Evolutionary conservation across 2,888 invertebrate species (phyloP), one percentile per base, ranked within the genome.

Genomic region (Hanleya hanleyi): DNA sequence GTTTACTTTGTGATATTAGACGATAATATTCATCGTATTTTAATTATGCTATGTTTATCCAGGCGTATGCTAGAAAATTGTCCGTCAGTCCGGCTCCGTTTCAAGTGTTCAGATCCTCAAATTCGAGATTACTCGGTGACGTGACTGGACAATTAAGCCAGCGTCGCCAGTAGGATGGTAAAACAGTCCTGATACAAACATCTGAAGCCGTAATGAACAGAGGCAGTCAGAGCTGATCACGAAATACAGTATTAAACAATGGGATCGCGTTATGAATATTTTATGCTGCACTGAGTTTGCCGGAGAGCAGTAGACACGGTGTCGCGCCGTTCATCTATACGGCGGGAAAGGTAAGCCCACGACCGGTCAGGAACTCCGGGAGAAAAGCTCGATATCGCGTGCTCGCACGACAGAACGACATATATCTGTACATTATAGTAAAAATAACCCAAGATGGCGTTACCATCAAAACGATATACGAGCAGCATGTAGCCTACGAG

Each of bases 271-370:
- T 47, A 57, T 57, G 57, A 57, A 57, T 57, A 57, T 57, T 57
- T 57, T 18, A 57, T 29, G 32, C 9, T 22, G 57, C 4, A 26
- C 26, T 22, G 29, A 57, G 12, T 29, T 22, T 57, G 22, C 57
- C 57, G 12, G 57, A 3, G 22, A 18, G 32, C 22, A 9, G 57
- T 57, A 57, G 57, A 57, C 57, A 29, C 26, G 32, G 15, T 22
- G 57, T 57, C 57, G 57, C 57, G 57, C 57, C 57, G 22, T 12
- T n/a, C n/a, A n/a, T n/a, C n/a, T n/a, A n/a, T n/a, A n/a, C n/a
- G n/a, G n/a, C n/a, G n/a, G n/a, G n/a, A n/a, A n/a, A n/a, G n/a
- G n/a, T n/a, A n/a, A n/a, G n/a, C n/a, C n/a, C n/a, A n/a, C n/a
- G n/a, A n/a, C n/a, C n/a, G n/a, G n/a, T n/a, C n/a, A n/a, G n/a